phyloP scores from a whole-genome alignment of 1,140 invertebrate species.

The Berghia stephanieae region DNA sequence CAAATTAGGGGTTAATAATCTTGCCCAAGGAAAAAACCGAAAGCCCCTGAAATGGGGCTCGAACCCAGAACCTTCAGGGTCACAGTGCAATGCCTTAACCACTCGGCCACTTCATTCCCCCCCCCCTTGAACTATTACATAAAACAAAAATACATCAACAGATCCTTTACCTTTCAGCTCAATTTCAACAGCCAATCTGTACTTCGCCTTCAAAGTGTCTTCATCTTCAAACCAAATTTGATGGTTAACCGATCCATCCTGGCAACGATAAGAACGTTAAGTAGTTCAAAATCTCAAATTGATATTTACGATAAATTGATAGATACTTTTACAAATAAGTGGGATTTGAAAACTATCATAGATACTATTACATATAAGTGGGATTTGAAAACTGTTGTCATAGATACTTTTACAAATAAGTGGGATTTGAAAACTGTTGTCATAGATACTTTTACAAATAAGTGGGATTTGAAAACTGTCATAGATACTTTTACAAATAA shows the following conservation, averaged over 20 bases:
- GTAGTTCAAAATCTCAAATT: background rate
- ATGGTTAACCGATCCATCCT: background rate
- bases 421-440: too few relatives aligned
- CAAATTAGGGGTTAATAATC: background rate
- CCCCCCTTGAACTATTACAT: background rate
- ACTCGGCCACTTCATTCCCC: background rate
- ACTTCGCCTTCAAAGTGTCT: background rate
- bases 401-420: too few relatives aligned
- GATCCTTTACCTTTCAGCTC: conserved; percentile 15
- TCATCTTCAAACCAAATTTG: conserved; percentile 29
- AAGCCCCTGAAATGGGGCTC: too few relatives aligned
- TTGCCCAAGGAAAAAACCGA: too few relatives aligned
- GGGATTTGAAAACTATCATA: too few relatives aligned
- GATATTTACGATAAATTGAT: background rate
- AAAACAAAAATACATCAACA: background rate
- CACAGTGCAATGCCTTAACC: too few relatives aligned
- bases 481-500: too few relatives aligned
- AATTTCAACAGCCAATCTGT: conserved; percentile 11
- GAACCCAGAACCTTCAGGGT: too few relatives aligned
- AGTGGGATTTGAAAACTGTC: too few relatives aligned
- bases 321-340: background rate
- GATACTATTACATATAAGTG: too few relatives aligned
- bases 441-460: too few relatives aligned
- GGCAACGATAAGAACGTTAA: background rate
- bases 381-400: too few relatives aligned